Evolutionary conservation across 2,113 vertebrate genomes (phyloP), one percentile per base, ranked within the genome.

Genomic region (Orientallactaga bullata): DNA sequence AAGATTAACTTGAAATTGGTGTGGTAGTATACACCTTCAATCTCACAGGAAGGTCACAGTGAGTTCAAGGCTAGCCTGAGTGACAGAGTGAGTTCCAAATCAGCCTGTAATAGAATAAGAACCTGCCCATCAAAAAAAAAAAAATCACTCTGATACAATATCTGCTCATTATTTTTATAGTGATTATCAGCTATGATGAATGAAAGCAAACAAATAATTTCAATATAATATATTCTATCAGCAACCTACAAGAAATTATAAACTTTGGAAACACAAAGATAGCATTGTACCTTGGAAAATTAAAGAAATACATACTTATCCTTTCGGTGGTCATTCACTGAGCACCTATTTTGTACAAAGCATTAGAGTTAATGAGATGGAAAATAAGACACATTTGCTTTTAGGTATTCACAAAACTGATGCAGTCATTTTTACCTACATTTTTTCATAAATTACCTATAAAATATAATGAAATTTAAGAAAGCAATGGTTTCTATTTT

Each of bases 271-370:
- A 89, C 12, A 89, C 23, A 92, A 71, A 88, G 65, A 37, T 51
- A 85, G 18, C 58, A 90, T 89, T 94, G 90, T 51, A 82, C 11
- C 18, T 82, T 85, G n/a, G 51, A 79, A 82, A 90, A 85, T 60
- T 21, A 37, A 79, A 79, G 72, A 32, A 77, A 88, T 11, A 88
- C 13, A 66, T 0, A 7, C 51, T 23, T 69, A 71, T 85, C 10
- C 6, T 21, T 81, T 77, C 39, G 30, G 0, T 79, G 15, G 82
- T 72, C 47, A 93, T 74, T 93, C 79, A 77, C 73, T 93, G n/a
- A 72, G 10, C 21, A 68, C 20, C 16, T 77, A 58, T 42, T 63
- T 92, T 87, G 42, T 73, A 32, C 30, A 77, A 39, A 28, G 15
- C 13, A 39, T 58, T 65, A 7, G 30, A 10, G 24, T 8, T 68